Base-by-base conservation (phyloP, 2,797 vertebrate species). In the Astyanax mexicanus region DNA sequence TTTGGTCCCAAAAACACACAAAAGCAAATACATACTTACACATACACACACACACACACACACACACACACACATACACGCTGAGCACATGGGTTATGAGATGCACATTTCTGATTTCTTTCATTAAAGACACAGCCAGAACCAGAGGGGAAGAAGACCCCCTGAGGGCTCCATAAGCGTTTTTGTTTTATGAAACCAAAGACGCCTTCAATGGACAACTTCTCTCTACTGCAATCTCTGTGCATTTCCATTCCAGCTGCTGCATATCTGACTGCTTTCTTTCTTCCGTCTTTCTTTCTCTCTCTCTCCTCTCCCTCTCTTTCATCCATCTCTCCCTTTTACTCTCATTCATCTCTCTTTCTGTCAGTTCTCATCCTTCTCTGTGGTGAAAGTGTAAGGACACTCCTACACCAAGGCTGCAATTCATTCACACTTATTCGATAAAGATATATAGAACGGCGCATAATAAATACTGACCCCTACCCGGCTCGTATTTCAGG, bases 381-480 rank as follows among this genome's bases (percentile, higher is more conserved):
- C 40, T 64, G 37, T 49, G 37, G n/a, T 57, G 29, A 65, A 47
- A 65, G 15, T 23, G 37, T 27, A 37, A 65, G 71, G 27, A n/a
- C 70, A 61, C 27, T 67, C 68, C 74, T 73, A 87, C 88, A 70
- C 58, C 81, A 79, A 86, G 82, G 81, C 77, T 78, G 84, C 70
- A 74, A 76, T 80, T 83, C 60, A 79, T 66, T 70, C 90, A 89
- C 84, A 86, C 74, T 88, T 87, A 90, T 92, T 94, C 90, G 88
- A 91, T 92, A 91, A 88, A 86, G 86, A 91, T 88, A 89, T 85
- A 90, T 91, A 74, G 61, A 89, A 91, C 91, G 85, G 86, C 74
- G 62, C 85, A 87, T 91, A 90, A 92, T 92, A 92, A 92, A 92
- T 91, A 91, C 90, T 80, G 88, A 90, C 87, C 88, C 80, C 74